Percentiles rank a stretch among this genome's conserved stretches.
These are phyloP conservation scores for Bradypus variegatus DNA, from an alignment of 2,797 vertebrate genomes.

Conservation along the genomic window DNA sequence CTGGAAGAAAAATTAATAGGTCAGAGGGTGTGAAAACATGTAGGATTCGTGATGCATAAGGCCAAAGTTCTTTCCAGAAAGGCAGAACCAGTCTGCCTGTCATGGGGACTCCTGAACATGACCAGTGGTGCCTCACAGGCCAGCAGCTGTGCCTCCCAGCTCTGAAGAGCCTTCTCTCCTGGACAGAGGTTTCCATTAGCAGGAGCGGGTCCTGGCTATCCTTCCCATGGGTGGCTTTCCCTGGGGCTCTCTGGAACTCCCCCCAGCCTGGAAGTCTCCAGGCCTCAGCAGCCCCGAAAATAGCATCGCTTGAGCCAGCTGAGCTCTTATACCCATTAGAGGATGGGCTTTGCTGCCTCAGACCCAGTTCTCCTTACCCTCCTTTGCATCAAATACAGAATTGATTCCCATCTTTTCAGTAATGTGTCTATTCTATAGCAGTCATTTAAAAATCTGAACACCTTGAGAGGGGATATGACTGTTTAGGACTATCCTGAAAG, in stretches of 20 bases:
- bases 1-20: background rate
- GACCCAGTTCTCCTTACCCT: background rate
- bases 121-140: background rate
- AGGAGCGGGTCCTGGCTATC: background rate
- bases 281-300: background rate
- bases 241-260: background rate
- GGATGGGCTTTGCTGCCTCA: background rate
- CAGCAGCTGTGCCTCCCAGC: background rate
- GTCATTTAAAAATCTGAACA: background rate
- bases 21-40: background rate
- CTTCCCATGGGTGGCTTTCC: background rate
- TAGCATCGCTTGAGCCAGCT: background rate
- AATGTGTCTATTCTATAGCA: background rate
- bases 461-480: background rate
- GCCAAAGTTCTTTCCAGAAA: background rate
- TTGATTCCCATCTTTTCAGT: background rate
- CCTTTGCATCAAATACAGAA: background rate
- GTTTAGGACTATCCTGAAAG: background rate
- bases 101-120: too few species aligned
- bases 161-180: too few species aligned
- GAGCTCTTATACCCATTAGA: background rate
- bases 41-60: background rate
- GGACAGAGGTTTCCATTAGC: too few species aligned
- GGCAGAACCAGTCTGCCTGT: background rate
- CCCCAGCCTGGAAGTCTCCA: background rate